Evolutionary conservation across 1,140 invertebrate species (phyloP).

Genomic region (Laodelphax striatellus): DNA sequence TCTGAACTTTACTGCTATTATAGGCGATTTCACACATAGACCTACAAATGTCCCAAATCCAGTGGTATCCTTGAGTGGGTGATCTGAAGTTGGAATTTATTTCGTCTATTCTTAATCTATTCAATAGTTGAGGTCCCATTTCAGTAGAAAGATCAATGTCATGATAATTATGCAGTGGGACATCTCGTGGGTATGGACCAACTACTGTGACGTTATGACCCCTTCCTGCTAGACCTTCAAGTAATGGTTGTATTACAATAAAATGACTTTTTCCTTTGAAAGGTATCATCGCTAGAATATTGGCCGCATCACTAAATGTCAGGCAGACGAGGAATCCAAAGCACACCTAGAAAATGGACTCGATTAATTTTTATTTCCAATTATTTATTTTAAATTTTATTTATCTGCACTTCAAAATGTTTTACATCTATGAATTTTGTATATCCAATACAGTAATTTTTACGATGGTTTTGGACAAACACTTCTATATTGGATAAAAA

Average conservation of each 20-base stretch:
- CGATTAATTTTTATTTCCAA: too few relatives aligned
- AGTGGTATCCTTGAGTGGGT: background rate
- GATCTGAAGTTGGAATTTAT: background rate
- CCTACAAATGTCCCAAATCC: background rate
- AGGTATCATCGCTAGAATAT: slow-evolving; percentile 27
- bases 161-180: slow-evolving; percentile 35
- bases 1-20: slow-evolving; percentile 30
- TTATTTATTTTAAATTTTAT: too few relatives aligned
- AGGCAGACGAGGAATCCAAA: too few relatives aligned
- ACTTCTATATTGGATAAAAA: too few relatives aligned
- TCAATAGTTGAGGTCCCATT: background rate
- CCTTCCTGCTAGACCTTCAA: slow-evolving; percentile 25
- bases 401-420: too few relatives aligned
- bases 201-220: slow-evolving; percentile 28
- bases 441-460: too few relatives aligned
- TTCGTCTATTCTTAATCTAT: background rate
- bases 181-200: slow-evolving; percentile 34
- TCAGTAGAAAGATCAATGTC: slow-evolving; percentile 29
- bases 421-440: too few relatives aligned
- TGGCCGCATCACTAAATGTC: background rate
- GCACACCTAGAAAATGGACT: too few relatives aligned
- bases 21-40: background rate
- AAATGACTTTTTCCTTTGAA: slow-evolving; percentile 29
- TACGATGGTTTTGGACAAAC: too few relatives aligned
- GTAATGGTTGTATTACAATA: slow-evolving; percentile 25